Evolutionary conservation across 2,888 invertebrate species (phyloP), one percentile per base, ranked within the genome.

Genomic region (Trisateles emortualis): DNA sequence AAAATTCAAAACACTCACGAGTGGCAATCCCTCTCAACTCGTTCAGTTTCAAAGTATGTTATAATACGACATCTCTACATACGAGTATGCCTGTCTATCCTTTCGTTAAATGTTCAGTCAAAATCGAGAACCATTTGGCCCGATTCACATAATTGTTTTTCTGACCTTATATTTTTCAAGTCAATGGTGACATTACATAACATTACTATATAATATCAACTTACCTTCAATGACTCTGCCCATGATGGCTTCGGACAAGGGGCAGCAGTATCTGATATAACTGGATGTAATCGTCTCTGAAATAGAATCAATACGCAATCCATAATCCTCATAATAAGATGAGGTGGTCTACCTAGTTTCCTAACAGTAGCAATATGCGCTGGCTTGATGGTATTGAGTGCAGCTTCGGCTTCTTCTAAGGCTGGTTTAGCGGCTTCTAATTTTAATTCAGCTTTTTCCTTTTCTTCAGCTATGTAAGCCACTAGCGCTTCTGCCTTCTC

Each of bases 241-340:
- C 99, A 99, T 0, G 98, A 98, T 1, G 99, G 99, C 79, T 98
- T 99, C 0, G 98, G 96, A 79, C 97, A 98, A 0, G 96, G 95
- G 0, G 96, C 95, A 24, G 97, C 95, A 0, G 95, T 94, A 81
- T 99, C 99, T 3, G 96, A 94, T 69, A 96, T 95, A 3, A 97
- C 95, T 0, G 97, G 95, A 82, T 98, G 97, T 39, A 98, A 82
- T 85, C 96, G 96, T 59, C 98, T 94, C 92, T 98, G 98, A 82
- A 99, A 99, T 17, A 99, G 90, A 71, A 99, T 96, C 70, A 99
- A 83, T 0, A 98, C 99, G 81, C 98, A 98, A 85, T 99, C 99
- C 99, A 99, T 99, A 70, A 99, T 99, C 60, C 99, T 94, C 99
- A 99, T 97, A 77, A 99, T 99, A 8, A 99, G 93, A 91, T 99